A percentile compares a stretch with the other conserved stretches of the same genome.
Evolutionary conservation across 2,797 vertebrate species (phyloP).

Genomic region (Meda fulgida): DNA sequence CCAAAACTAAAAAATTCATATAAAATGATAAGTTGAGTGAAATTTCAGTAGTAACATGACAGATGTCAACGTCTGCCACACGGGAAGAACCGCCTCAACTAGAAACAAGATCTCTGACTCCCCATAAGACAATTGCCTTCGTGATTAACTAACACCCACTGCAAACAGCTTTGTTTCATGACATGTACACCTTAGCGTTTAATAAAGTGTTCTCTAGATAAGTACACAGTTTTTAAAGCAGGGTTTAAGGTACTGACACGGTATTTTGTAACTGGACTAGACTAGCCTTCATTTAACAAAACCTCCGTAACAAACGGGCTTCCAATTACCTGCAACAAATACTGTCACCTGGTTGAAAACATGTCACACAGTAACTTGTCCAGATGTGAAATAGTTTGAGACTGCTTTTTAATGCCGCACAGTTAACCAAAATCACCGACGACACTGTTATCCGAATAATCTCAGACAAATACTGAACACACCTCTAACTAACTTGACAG

Average conservation of each 20-base stretch:
- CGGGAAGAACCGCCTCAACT: background rate
- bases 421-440: background rate
- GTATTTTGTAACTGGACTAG: background rate
- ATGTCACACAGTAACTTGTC: constrained; percentile 40
- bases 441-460: constrained; percentile 12
- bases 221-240: background rate
- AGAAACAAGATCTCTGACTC: background rate
- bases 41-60: background rate
- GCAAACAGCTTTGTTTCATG: background rate
- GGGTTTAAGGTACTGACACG: background rate
- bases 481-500: constrained; percentile 47
- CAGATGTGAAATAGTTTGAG: background rate
- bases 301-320: constrained; percentile 5
- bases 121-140: background rate
- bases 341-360: constrained; percentile 20
- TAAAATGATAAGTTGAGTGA: background rate
- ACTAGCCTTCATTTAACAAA: constrained; percentile 33
- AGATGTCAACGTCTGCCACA: constrained; percentile 1
- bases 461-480: constrained; percentile 47
- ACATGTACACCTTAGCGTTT: background rate
- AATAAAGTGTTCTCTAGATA: background rate
- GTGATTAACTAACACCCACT: background rate
- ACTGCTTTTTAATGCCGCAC: background rate
- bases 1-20: too few relatives aligned
- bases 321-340: background rate